Base-by-base conservation (phyloP, 1,140 invertebrate species). In the Aphaenogaster floridana region DNA sequence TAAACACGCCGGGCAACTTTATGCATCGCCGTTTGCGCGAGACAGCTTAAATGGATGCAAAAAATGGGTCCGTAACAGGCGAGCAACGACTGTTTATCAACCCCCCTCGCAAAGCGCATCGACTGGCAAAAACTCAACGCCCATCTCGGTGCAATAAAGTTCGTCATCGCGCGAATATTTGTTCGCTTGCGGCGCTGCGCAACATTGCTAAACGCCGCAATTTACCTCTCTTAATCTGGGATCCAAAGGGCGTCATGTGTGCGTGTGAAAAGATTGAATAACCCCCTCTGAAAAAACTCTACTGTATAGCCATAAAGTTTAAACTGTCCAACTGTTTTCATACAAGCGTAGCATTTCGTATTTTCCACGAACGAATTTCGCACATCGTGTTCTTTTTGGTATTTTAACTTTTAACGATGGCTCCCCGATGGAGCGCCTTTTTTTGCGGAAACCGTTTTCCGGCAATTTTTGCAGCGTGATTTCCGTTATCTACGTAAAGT, bases 21-120 rank as follows among this genome's bases (percentile, higher is more conserved):
- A 74, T 48, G 54, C 54, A 36, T 28, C 68, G 54, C 17, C 54
- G 21, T 72, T 7, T 83, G 80, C 42, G 68, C 68, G 68, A 21
- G 68, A 61, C 42, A 36, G 69, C 17, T 84, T 48, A 84, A 74
- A 61, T 84, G 28, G 45, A 13, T 0, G 13, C 34, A 76, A 84
- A 84, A 83, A 84, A 50, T 69, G 34, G 17, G 13, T n/a, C 17
- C n/a, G 54, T 63, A 84, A 61, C 54, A 48, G 42, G 69, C 42
- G 69, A 61, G 68, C 54, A 50, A 84, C 45, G 42, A 45, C 69
- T 74, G 68, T 83, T 83, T 72, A 61, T 84, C 69, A 74, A 84
- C 42, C 11, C 13, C 13, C 13, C 42, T 13, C n/a, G 28, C 54
- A 42, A 59, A 83, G 21, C 54, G 17, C 79, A 83, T 59, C 39